Percentiles rank a stretch among this genome's conserved stretches.
Conservation (phyloP, 2,888 invertebrate genomes). For the Pediacus dermestoides region DNA sequence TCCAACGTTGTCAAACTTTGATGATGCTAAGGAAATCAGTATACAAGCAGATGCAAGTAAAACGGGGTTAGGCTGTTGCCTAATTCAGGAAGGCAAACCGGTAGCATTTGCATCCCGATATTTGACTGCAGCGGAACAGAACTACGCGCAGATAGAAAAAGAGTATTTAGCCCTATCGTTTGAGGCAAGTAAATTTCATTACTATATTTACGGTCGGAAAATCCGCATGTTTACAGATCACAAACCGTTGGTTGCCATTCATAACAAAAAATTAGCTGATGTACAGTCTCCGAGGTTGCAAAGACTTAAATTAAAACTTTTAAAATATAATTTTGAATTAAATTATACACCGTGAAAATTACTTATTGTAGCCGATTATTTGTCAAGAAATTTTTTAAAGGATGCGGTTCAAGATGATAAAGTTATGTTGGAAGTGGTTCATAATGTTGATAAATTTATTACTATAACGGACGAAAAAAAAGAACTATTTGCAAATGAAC, state of each 20-base stretch:
- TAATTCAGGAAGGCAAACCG: slow-evolving; percentile 12
- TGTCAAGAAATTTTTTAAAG: slow-evolving; percentile 9
- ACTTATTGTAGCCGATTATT: slow-evolving; percentile 9
- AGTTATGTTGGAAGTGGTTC: not conserved
- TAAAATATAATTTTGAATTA: slow-evolving; percentile 1
- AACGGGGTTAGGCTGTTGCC: slow-evolving; percentile 9
- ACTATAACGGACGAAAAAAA: slow-evolving; percentile 5
- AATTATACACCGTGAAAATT: slow-evolving; percentile 4
- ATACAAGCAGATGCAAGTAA: slow-evolving; percentile 12
- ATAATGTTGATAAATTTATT: slow-evolving; percentile 4
- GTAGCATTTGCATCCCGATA: slow-evolving; percentile 12
- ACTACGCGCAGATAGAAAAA: slow-evolving; percentile 14
- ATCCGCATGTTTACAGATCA: slow-evolving; percentile 9
- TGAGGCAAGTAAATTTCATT: not conserved
- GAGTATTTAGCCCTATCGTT: slow-evolving; percentile 7
- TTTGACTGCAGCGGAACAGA: slow-evolving; percentile 7
- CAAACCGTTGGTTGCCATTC: slow-evolving; percentile 8
- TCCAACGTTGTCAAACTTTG: slow-evolving; percentile 11
- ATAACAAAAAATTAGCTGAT: slow-evolving; percentile 10
- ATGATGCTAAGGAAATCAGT: slow-evolving; percentile 4
- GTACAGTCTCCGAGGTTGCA: slow-evolving; percentile 8
- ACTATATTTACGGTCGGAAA: slow-evolving; percentile 1
- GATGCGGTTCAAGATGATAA: slow-evolving; percentile 1
- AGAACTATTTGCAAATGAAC: not conserved
- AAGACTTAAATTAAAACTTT: slow-evolving; percentile 1